These are phyloP conservation scores for Rhyacichthys aspro DNA, from an alignment of 2,797 vertebrate genomes.

Conservation along the genomic window DNA sequence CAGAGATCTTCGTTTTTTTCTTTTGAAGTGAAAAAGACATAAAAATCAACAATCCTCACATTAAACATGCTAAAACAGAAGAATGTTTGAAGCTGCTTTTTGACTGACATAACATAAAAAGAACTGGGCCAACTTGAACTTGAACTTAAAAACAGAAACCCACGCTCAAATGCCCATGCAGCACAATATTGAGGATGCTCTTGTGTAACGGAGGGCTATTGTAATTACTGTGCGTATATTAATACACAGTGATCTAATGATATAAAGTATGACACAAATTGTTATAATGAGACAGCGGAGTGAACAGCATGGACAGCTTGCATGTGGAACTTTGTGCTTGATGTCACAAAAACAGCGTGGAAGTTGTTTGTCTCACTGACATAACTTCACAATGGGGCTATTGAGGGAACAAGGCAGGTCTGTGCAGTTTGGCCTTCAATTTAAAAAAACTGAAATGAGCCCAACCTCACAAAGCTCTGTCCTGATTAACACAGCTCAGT, in stretches of 20 bases:
- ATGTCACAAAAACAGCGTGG: slow-evolving; percentile 64
- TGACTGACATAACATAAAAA: too few species aligned
- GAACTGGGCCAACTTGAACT: too few species aligned
- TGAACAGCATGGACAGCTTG: slow-evolving; percentile 17
- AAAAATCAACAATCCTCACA: too few species aligned
- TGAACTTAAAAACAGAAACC: too few species aligned
- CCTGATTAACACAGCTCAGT: slow-evolving; percentile 64
- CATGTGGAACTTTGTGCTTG: slow-evolving; percentile 44
- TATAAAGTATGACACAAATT: slow-evolving; percentile 46
- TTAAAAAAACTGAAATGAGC: slow-evolving; percentile 48
- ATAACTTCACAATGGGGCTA: slow-evolving; percentile 57
- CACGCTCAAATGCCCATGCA: too few species aligned
- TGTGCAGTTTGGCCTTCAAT: slow-evolving; percentile 69
- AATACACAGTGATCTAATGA: slow-evolving; percentile 46
- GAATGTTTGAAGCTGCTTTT: too few species aligned
- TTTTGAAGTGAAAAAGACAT: too few species aligned
- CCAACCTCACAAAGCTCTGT: slow-evolving; percentile 48
- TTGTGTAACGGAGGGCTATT: slow-evolving; percentile 17
- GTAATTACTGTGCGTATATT: slow-evolving; percentile 29
- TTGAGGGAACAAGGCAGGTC: slow-evolving; percentile 66
- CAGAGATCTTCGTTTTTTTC: too few species aligned
- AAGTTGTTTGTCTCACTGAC: slow-evolving; percentile 63
- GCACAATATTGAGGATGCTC: neutral
- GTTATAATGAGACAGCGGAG: slow-evolving; percentile 45
- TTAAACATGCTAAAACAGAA: too few species aligned